phyloP scores from a whole-genome alignment of 2,113 vertebrate species.

The Planiliza haematocheilus region DNA sequence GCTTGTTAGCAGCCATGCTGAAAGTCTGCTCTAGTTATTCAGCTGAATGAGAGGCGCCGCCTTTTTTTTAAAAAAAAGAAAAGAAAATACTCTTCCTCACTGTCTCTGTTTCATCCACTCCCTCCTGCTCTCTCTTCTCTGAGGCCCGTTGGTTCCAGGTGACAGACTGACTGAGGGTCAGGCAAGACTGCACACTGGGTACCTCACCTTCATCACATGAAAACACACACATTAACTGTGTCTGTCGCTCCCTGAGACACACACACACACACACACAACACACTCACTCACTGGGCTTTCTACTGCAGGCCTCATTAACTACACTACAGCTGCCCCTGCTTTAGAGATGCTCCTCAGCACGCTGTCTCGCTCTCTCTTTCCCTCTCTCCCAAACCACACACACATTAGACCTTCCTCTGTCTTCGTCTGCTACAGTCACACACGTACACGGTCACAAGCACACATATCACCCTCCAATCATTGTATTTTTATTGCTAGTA shows the following conservation, averaged over 20 bases:
- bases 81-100: conserved; percentile 39
- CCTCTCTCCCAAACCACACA: conserved; percentile 32
- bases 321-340: conserved; percentile 79
- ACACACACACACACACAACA: conserved; percentile 32
- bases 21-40: conserved; percentile 79
- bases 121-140: conserved; percentile 50
- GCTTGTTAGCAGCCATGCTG: conserved; percentile 78
- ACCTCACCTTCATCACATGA: conserved; percentile 67
- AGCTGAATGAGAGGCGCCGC: conserved; percentile 69
- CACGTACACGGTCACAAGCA: conserved; percentile 35
- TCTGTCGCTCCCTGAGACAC: conserved; percentile 22
- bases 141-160: conserved; percentile 80
- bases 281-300: conserved; percentile 70
- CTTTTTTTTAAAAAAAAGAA: conserved; percentile 29
- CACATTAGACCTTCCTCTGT: conserved; percentile 42
- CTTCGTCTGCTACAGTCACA: conserved; percentile 30
- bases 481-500: conserved; percentile 16
- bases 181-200: conserved; percentile 79
- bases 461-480: conserved; percentile 63
- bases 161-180: conserved; percentile 80
- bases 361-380: conserved; percentile 55
- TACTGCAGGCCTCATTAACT: conserved; percentile 83
- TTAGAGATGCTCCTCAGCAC: conserved; percentile 75
- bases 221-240: conserved; percentile 67
- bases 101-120: conserved; percentile 62